These are phyloP conservation scores for Odontamblyopus rebecca DNA, from an alignment of 2,797 vertebrate genomes.

Conservation along the genomic window DNA sequence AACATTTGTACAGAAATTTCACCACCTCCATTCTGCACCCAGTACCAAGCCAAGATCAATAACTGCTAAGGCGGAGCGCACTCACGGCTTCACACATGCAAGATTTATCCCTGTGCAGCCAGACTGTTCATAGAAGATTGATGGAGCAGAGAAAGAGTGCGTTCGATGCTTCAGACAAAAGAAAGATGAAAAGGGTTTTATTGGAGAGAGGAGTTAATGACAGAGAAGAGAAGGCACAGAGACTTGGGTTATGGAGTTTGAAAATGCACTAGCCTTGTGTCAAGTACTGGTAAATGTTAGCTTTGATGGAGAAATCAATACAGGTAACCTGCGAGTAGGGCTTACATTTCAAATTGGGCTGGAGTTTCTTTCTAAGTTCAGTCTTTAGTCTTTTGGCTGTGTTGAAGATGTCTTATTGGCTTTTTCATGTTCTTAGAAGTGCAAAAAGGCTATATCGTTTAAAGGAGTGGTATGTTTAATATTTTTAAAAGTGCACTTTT, in stretches of 20 bases:
- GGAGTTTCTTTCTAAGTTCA: constrained; percentile 12
- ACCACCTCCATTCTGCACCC: constrained; percentile 16
- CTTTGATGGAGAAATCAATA: constrained; percentile 45
- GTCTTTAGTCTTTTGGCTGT: constrained; percentile 18
- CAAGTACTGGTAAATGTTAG: constrained; percentile 34
- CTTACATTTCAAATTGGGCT: constrained; percentile 14
- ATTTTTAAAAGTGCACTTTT: background rate
- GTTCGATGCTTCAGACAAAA: constrained; percentile 35
- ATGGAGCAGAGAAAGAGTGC: constrained; percentile 46
- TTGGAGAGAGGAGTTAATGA: constrained; percentile 45
- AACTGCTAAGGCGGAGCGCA: constrained; percentile 32
- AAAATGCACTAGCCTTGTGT: constrained; percentile 38
- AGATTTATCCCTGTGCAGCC: constrained; percentile 48
- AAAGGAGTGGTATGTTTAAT: background rate
- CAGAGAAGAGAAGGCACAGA: constrained; percentile 30
- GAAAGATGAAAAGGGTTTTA: constrained; percentile 47
- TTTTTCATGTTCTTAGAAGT: constrained; percentile 15
- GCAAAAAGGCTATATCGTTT: background rate
- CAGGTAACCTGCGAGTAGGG: constrained; percentile 24
- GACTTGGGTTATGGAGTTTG: constrained; percentile 24
- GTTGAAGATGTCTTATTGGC: constrained; percentile 14
- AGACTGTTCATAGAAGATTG: constrained; percentile 51
- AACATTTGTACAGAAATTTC: constrained; percentile 11
- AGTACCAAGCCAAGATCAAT: constrained; percentile 24
- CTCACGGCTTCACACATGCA: constrained; percentile 51